Evolutionary conservation across 2,888 invertebrate species (phyloP).

Genomic region (Caenorhabditis panamensis): DNA sequence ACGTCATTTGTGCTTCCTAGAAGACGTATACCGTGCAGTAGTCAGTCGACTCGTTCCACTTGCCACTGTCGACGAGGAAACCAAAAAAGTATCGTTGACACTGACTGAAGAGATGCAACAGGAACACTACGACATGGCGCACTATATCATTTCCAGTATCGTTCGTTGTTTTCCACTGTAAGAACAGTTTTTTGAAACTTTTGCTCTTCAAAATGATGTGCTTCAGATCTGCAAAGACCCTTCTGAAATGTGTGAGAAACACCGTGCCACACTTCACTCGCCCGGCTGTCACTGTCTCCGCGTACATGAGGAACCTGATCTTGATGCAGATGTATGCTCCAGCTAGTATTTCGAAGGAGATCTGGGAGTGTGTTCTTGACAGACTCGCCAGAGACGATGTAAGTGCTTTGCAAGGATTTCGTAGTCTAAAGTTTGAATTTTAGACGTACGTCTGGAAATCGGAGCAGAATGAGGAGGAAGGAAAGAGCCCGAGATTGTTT

Average conservation of each 20-base stretch:
- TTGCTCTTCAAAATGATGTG: background rate
- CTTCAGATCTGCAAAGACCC: slow-evolving; percentile 58
- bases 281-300: slow-evolving; percentile 26
- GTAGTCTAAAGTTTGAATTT: slow-evolving; percentile 8
- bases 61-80: slow-evolving; percentile 25
- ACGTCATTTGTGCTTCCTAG: slow-evolving; percentile 64
- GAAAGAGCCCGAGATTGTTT: slow-evolving; percentile 48
- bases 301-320: slow-evolving; percentile 62
- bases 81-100: background rate
- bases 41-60: slow-evolving; percentile 47
- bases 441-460: slow-evolving; percentile 49
- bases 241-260: slow-evolving; percentile 43
- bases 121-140: slow-evolving; percentile 59
- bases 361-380: slow-evolving; percentile 69
- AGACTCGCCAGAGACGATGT: slow-evolving; percentile 69
- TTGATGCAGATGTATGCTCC: slow-evolving; percentile 66
- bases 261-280: slow-evolving; percentile 60
- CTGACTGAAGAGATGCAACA: slow-evolving; percentile 51
- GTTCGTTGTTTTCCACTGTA: slow-evolving; percentile 67
- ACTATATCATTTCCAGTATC: slow-evolving; percentile 62
- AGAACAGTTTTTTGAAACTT: slow-evolving; percentile 9
- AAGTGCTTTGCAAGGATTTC: too few species aligned
- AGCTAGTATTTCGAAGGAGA: slow-evolving; percentile 54
- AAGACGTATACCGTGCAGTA: slow-evolving; percentile 49
- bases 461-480: slow-evolving; percentile 44